These are phyloP conservation scores for Oceanodroma tethys DNA, from an alignment of 2,113 vertebrate genomes.

Conservation along the genomic window DNA sequence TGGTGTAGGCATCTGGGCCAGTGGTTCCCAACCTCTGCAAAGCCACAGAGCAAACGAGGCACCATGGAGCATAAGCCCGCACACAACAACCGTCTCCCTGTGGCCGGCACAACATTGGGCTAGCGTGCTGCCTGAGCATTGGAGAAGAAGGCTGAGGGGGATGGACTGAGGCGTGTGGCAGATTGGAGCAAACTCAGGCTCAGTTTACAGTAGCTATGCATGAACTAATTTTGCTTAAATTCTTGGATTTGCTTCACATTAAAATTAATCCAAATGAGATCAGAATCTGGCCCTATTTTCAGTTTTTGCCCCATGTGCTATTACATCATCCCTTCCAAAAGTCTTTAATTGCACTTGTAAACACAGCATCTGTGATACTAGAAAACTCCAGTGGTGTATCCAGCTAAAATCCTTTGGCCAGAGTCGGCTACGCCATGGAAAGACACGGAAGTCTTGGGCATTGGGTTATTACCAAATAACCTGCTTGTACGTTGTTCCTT, in stretches of 20 bases:
- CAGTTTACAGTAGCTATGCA: not conserved
- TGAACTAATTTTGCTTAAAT: not conserved
- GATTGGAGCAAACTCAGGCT: not conserved
- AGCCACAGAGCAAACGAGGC: not conserved
- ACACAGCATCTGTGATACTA: not conserved
- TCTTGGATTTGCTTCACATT: not conserved
- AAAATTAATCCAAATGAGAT: not conserved
- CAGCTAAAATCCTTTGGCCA: not conserved
- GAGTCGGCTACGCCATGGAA: not conserved
- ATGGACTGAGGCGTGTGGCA: not conserved
- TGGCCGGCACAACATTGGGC: not conserved
- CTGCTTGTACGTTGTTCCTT: not conserved
- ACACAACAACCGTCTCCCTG: accelerated
- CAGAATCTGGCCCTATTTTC: not conserved
- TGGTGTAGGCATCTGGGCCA: not conserved
- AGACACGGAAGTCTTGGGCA: not conserved
- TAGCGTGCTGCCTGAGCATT: not conserved
- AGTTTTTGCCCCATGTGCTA: not conserved
- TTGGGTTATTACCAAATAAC: not conserved
- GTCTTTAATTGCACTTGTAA: not conserved
- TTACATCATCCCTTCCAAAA: not conserved
- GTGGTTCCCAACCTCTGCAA: not conserved
- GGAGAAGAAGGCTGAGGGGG: not conserved
- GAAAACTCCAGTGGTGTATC: not conserved
- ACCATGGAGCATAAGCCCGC: accelerated